phyloP scores from a whole-genome alignment of 2,888 invertebrate species.

The Andrena praecox region DNA sequence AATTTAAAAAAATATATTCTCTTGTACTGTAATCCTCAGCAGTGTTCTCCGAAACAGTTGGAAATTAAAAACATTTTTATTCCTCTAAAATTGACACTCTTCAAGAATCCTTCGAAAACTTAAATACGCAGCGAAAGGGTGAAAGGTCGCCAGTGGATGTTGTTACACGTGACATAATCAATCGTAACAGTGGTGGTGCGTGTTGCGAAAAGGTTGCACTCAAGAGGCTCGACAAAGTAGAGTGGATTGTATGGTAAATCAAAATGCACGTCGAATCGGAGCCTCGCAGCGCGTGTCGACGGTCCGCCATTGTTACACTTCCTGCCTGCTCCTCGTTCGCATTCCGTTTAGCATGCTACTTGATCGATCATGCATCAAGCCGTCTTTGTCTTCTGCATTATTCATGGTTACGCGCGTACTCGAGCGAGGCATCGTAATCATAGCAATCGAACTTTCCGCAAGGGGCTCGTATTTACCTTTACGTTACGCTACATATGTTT shows the following conservation, averaged over 20 bases:
- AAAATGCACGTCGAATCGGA: conserved; percentile 31
- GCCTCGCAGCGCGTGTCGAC: conserved; percentile 20
- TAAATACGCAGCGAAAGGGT: no score
- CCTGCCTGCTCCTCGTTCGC: conserved; percentile 29
- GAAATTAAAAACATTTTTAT: no score
- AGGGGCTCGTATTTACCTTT: neutral
- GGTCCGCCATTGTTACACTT: conserved; percentile 26
- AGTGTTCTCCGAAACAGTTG: no score
- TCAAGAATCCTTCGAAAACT: no score
- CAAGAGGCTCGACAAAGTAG: conserved; percentile 2
- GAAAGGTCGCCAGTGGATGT: no score
- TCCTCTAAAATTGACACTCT: no score
- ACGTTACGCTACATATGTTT: neutral
- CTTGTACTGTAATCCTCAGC: no score
- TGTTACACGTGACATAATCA: no score
- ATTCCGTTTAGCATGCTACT: conserved; percentile 28
- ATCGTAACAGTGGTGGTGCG: no score
- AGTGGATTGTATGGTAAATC: conserved; percentile 25
- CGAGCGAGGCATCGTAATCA: conserved; percentile 21
- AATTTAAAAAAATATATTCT: no score
- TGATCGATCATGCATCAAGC: conserved; percentile 33
- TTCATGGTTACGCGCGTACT: conserved; percentile 26
- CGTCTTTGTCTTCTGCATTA: conserved; percentile 37
- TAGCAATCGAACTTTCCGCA: conserved; percentile 1
- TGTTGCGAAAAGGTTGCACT: conserved; percentile 20